Evolutionary conservation across 2,888 invertebrate genomes (phyloP), one percentile per base, ranked within the genome.

Genomic region (Noctua pronuba): DNA sequence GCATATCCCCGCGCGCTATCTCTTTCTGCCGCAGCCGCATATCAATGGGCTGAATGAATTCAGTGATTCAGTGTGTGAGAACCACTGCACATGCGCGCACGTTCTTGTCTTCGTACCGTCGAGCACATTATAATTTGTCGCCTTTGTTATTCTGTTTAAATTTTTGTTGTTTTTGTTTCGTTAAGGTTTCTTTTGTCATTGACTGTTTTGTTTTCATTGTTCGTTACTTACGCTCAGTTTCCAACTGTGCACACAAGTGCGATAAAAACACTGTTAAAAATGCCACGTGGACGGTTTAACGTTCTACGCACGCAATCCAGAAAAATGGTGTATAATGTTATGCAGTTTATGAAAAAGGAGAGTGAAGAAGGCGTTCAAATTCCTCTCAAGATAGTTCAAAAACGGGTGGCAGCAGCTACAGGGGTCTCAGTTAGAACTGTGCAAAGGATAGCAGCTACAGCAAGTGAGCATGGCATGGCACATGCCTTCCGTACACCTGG

Each of bases 281-380:
- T 60, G 31, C 60, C 60, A 6, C 31, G 31, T 21, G 60, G 60
- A 35, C 8, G 31, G 35, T 60, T 21, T 4, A 60, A 10, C 10
- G 60, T 60, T 60, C 21, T 60, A 35, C 60, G 31, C 60, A 60
- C 18, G 60, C 64, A 35, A 64, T 24, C 35, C 13, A 64, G 64
- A 38, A 38, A 60, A 60, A 60, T 60, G 60, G 31, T 60, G 31
- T 60, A 60, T 35, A 31, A 60, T 60, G 31, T 60, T 31, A 60
- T 10, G 60, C 31, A 60, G 13, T 60, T 60, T 60, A 60, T 60
- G 60, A 60, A 60, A 31, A 31, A 31, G 21, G 60, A 60, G 31
- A 31, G 60, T 35, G 60, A 60, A 60, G 60, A 60, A 31, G 60
- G 60, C 60, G 21, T 60, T 21, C 60, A 60, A 60, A 60, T 60